Evolutionary conservation across 2,797 vertebrate genomes (phyloP).

Genomic region (Urophycis tenuis): DNA sequence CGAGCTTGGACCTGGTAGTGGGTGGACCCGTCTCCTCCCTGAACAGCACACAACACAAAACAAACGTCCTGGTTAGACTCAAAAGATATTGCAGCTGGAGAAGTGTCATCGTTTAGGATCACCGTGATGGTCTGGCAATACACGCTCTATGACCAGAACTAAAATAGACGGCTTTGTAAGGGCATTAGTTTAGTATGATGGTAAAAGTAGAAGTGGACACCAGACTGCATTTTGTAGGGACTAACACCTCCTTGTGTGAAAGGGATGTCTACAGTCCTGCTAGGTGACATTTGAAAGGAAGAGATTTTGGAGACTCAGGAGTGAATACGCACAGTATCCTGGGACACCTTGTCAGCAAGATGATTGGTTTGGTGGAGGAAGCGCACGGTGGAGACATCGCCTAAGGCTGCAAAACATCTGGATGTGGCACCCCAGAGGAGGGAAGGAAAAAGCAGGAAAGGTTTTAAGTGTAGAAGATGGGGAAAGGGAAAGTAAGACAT

Average conservation of each 20-base stretch:
- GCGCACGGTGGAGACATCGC: constrained; percentile 80
- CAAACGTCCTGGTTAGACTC: background rate
- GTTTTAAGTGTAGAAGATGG: background rate
- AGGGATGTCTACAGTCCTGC: background rate
- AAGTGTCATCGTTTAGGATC: background rate
- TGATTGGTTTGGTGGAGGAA: constrained; percentile 86
- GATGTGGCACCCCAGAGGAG: background rate
- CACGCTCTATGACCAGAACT: background rate
- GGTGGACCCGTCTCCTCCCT: constrained; percentile 83
- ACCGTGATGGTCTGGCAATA: background rate
- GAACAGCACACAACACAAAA: constrained; percentile 2
- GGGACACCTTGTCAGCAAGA: constrained; percentile 79
- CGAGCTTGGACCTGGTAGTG: constrained; percentile 84
- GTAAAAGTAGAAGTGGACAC: background rate
- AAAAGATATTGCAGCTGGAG: background rate
- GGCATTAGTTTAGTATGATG: background rate
- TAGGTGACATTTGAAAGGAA: background rate
- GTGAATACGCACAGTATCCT: constrained; percentile 73
- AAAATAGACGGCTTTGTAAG: background rate
- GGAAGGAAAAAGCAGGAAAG: background rate
- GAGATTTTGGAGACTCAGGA: background rate
- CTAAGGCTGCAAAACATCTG: constrained; percentile 90
- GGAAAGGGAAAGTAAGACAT: background rate
- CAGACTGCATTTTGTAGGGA: background rate
- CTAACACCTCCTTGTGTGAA: background rate